These are phyloP conservation scores for Halocaridina rubra DNA, from an alignment of 2,888 invertebrate genomes.

Conservation along the genomic window DNA sequence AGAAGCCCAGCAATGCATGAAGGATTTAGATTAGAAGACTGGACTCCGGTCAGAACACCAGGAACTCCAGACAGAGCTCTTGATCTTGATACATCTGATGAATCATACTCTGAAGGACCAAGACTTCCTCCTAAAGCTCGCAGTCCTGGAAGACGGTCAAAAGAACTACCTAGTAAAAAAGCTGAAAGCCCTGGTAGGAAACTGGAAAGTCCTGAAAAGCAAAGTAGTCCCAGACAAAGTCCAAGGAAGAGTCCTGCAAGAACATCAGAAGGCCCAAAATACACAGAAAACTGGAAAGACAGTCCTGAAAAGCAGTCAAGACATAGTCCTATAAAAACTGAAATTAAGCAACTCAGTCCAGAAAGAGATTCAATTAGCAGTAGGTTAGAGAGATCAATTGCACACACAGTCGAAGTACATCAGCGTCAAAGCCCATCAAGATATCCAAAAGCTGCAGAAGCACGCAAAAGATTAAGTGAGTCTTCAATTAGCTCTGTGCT, in stretches of 20 bases:
- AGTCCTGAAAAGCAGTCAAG: constrained; percentile 31
- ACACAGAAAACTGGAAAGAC: background rate
- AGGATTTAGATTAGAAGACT: constrained; percentile 67
- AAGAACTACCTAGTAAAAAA: constrained; percentile 57
- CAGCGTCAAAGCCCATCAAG: constrained; percentile 25
- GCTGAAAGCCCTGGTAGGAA: constrained; percentile 24
- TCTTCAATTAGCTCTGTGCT: background rate
- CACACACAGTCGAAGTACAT: constrained; percentile 17
- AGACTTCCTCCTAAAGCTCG: constrained; percentile 43
- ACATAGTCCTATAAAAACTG: constrained; percentile 26
- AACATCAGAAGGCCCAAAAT: constrained; percentile 19
- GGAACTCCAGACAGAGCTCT: constrained; percentile 65
- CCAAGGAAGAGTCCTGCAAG: background rate
- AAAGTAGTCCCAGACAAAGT: constrained; percentile 9
- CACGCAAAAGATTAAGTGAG: constrained; percentile 11
- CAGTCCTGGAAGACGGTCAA: constrained; percentile 60
- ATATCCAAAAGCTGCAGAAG: background rate
- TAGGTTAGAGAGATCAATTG: background rate
- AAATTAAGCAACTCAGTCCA: constrained; percentile 34
- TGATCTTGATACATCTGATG: constrained; percentile 59
- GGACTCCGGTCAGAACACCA: constrained; percentile 66
- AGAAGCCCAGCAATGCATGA: constrained; percentile 69
- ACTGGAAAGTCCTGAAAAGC: constrained; percentile 14
- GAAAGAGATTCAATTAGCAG: background rate
- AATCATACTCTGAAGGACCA: constrained; percentile 46